phyloP scores from a whole-genome alignment of 2,888 invertebrate genomes.

The Pristionchus entomophagus region DNA sequence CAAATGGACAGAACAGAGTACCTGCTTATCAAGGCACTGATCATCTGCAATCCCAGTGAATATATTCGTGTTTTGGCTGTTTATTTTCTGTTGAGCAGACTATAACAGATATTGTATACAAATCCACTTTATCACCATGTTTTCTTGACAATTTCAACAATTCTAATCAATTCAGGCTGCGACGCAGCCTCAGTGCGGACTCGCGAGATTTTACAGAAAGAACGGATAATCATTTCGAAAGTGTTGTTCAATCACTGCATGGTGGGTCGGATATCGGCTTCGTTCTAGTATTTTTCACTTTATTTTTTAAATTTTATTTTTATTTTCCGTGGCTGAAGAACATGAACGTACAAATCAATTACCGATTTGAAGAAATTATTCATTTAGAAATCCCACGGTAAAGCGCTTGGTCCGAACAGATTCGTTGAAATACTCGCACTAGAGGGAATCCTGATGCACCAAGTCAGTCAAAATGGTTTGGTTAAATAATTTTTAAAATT shows the following conservation, averaged over 20 bases:
- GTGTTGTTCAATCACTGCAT: slow-evolving; percentile 11
- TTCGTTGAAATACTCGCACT: not conserved
- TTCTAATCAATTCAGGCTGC: not conserved
- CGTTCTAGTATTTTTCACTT: too few species aligned
- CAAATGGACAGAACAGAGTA: not conserved
- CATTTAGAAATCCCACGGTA: not conserved
- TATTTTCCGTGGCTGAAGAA: not conserved
- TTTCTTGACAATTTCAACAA: not conserved
- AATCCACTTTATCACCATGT: not conserved
- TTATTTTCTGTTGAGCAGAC: too few species aligned
- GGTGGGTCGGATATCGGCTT: too few species aligned
- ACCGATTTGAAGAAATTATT: not conserved
- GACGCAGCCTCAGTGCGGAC: not conserved
- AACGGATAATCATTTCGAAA: not conserved
- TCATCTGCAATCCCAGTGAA: not conserved
- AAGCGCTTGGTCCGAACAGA: not conserved
- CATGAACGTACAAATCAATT: not conserved
- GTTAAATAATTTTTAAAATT: not conserved
- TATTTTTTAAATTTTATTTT: not conserved
- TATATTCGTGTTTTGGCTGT: too few species aligned
- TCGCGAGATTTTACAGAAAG: not conserved
- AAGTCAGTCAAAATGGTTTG: not conserved
- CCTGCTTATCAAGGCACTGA: not conserved
- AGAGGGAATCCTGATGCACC: not conserved
- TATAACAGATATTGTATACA: too few species aligned